These are phyloP conservation scores for Cylloceria caligata DNA, from an alignment of 2,888 invertebrate species.

Conservation along the genomic window DNA sequence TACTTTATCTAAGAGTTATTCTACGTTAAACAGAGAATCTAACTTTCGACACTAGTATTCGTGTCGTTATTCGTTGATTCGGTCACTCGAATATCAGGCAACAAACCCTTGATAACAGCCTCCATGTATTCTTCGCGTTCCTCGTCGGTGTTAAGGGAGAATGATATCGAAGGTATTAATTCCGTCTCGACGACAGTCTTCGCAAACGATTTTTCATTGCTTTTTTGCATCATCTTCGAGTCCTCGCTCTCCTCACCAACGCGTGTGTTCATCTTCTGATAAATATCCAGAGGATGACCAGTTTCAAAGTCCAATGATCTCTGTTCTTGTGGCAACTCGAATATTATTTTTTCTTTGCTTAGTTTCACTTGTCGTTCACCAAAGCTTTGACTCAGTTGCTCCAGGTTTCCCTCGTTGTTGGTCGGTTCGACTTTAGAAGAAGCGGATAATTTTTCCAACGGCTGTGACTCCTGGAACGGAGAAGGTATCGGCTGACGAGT, in stretches of 20 bases:
- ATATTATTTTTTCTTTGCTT: slow-evolving; percentile 39
- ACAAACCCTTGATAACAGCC: slow-evolving; percentile 80
- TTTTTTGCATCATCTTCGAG: slow-evolving; percentile 11
- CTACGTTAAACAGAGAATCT: slow-evolving; percentile 24
- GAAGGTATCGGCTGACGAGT: slow-evolving; percentile 6
- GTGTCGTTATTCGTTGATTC: slow-evolving; percentile 47
- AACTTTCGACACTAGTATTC: slow-evolving; percentile 14
- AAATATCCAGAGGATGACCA: slow-evolving; percentile 15
- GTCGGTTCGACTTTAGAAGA: slow-evolving; percentile 24
- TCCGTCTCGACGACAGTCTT: slow-evolving; percentile 79
- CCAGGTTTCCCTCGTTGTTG: slow-evolving; percentile 66
- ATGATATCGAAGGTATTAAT: slow-evolving; percentile 82
- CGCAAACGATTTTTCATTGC: slow-evolving; percentile 1
- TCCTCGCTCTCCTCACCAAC: background rate
- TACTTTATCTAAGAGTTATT: slow-evolving; percentile 14
- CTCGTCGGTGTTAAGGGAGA: slow-evolving; percentile 80
- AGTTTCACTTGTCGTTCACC: slow-evolving; percentile 64
- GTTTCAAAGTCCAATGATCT: slow-evolving; percentile 61
- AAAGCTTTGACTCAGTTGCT: slow-evolving; percentile 67
- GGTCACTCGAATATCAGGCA: slow-evolving; percentile 66
- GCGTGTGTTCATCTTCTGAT: background rate
- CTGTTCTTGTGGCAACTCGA: slow-evolving; percentile 68
- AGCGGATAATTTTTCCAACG: slow-evolving; percentile 19
- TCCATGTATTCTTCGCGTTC: slow-evolving; percentile 81
- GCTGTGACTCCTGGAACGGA: slow-evolving; percentile 4